Evolutionary conservation across 2,888 invertebrate genomes (phyloP).

Genomic region (Leptodirus hochenwartii): DNA sequence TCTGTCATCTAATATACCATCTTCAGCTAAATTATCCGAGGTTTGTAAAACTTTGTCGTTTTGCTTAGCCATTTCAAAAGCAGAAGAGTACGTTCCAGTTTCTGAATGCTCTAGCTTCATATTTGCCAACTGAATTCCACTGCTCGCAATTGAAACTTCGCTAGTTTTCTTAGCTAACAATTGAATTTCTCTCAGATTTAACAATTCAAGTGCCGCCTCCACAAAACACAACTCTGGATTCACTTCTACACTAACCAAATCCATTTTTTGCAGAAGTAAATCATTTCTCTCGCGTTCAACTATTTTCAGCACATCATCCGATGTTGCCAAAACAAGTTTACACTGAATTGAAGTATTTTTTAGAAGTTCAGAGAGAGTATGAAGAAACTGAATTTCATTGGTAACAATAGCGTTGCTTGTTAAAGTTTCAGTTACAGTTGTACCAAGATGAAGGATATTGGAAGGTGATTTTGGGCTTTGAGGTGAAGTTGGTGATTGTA

Average conservation of each 20-base stretch:
- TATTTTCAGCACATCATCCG: slow-evolving; percentile 48
- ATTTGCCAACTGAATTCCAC: slow-evolving; percentile 19
- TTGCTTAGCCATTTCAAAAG: no score
- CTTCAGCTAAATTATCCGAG: no score
- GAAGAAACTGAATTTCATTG: no score
- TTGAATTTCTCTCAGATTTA: slow-evolving; percentile 34
- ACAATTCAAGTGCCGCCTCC: slow-evolving; percentile 59
- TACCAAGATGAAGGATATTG: no score
- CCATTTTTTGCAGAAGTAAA: slow-evolving; percentile 39
- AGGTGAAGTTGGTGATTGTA: slow-evolving; percentile 30
- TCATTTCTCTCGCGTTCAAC: slow-evolving; percentile 56
- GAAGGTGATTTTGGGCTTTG: no score
- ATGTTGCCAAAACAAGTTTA: slow-evolving; percentile 58
- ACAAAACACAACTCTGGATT: slow-evolving; percentile 74
- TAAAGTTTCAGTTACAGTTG: no score
- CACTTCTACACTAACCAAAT: slow-evolving; percentile 44
- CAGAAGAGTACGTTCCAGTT: background rate
- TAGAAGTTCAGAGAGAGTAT: no score
- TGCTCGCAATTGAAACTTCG: background rate
- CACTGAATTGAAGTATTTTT: slow-evolving; percentile 47
- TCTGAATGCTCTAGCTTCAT: background rate
- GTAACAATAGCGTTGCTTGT: no score
- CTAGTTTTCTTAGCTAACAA: slow-evolving; percentile 12
- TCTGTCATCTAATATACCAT: no score
- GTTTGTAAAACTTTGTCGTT: no score